These are phyloP conservation scores for Hemithea aestivaria DNA, from an alignment of 2,888 invertebrate genomes.

Conservation along the genomic window DNA sequence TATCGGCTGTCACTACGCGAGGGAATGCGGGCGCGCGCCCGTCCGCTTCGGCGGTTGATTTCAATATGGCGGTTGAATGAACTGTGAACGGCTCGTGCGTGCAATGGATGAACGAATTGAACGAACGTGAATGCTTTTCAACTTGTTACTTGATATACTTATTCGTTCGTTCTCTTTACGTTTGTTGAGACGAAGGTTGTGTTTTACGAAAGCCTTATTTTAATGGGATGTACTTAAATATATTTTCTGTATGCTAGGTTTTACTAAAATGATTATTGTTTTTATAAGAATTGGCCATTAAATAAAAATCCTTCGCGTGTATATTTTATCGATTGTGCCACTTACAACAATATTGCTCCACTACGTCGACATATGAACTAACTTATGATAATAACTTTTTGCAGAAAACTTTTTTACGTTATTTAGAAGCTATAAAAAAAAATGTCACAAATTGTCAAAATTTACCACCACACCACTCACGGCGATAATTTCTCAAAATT, in stretches of 20 bases:
- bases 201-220: too few species aligned
- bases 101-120: constrained; percentile 27
- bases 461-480: constrained; percentile 23
- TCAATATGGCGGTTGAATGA: constrained; percentile 62
- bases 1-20: constrained; percentile 65
- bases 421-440: not conserved
- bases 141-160: constrained; percentile 4
- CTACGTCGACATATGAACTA: too few species aligned
- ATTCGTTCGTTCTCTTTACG: not conserved
- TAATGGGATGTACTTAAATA: too few species aligned
- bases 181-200: too few species aligned
- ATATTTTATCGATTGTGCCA: too few species aligned
- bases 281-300: too few species aligned
- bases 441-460: constrained; percentile 17
- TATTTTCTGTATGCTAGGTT: too few species aligned
- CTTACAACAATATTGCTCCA: too few species aligned
- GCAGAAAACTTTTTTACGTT: too few species aligned
- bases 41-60: constrained; percentile 42
- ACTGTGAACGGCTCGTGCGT: not conserved
- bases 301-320: too few species aligned
- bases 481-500: constrained; percentile 18
- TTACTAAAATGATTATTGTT: too few species aligned
- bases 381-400: too few species aligned
- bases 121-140: constrained; percentile 20
- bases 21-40: constrained; percentile 46